Base-by-base conservation (phyloP, 2,888 invertebrate genomes). In the Augochlorella aurata region DNA sequence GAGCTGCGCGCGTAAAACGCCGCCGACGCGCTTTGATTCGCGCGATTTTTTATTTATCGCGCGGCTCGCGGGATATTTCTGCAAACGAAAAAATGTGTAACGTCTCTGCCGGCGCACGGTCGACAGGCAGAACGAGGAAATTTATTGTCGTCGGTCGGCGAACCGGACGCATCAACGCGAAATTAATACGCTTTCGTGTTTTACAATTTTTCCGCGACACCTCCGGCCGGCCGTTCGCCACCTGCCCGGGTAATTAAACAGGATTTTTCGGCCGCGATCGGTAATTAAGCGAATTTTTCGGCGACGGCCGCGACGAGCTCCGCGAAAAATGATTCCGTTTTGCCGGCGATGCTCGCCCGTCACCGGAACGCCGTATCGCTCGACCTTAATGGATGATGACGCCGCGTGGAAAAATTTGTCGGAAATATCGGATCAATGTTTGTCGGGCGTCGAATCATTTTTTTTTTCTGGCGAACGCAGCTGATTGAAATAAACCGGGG, bases 201-300 rank as follows among this genome's bases (percentile, higher is more conserved):
- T 47, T 49, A 16, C 67, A 24, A 49, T 68, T 18, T 14, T 68
- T 18, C 49, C 18, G 24, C 29, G 29, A 29, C 16, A 24, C 4
- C 49, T 10, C 3, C 16, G 38, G 7, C 38, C 24, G 49, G 24
- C 0, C 14, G 21, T 24, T 18, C 47, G 16, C 9, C 45, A 9
- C 29, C 9, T 14, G 49, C 8, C 21, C 18, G 18, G 10, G 5
- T 49, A 68, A 68, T 68, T 68, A 68, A 68, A 49, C 16, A 5
- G 49, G 21, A 29, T 68, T 29, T 68, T 68, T 68, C 67, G 16
- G 24, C 18, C 21, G 29, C 1, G 29, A 18, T 24, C 24, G 21
- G 67, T 67, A 67, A 49, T 67, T 49, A 67, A 49, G 38, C 49
- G 67, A 49, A 67, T 49, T 24, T 45, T 67, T 49, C 24, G 5